A percentile compares a stretch with the other conserved stretches of the same genome.
Conservation (phyloP, 2,113 vertebrate genomes). For the Hippoglossus stenolepis region DNA sequence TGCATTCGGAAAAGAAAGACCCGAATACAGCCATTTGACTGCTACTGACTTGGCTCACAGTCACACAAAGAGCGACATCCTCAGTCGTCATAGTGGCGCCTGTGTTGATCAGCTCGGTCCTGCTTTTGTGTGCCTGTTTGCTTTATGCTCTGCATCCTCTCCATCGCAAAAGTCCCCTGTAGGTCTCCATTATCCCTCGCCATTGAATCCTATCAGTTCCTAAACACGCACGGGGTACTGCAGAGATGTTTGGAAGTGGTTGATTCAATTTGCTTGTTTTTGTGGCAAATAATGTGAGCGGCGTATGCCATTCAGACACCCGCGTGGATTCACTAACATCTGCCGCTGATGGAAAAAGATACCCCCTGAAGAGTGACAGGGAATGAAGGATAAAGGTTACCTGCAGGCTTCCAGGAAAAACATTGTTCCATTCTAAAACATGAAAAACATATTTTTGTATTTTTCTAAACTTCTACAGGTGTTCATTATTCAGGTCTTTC, state of each 20-base stretch:
- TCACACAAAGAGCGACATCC: conserved; percentile 52
- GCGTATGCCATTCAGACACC: conserved; percentile 51
- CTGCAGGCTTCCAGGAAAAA: conserved; percentile 30
- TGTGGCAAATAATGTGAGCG: conserved; percentile 30
- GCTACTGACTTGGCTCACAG: conserved; percentile 52
- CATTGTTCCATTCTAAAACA: conserved; percentile 10
- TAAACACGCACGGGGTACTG: conserved; percentile 53
- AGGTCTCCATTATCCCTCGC: conserved; percentile 64
- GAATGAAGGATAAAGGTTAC: conserved; percentile 29
- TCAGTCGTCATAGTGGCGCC: conserved; percentile 47
- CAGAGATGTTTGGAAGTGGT: conserved; percentile 47
- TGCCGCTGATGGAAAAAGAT: conserved; percentile 62
- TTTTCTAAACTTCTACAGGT: conserved; percentile 19
- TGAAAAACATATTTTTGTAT: not conserved
- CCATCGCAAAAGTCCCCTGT: conserved; percentile 61
- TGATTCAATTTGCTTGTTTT: conserved; percentile 58
- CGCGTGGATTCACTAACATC: conserved; percentile 71
- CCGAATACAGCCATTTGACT: conserved; percentile 59
- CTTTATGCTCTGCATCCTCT: conserved; percentile 69
- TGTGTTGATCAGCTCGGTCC: conserved; percentile 53
- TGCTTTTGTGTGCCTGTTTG: conserved; percentile 43
- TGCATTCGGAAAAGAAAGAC: conserved; percentile 52
- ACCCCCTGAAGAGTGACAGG: conserved; percentile 43
- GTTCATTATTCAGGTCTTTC: conserved; percentile 20
- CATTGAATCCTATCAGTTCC: conserved; percentile 64